Evolutionary conservation across 2,797 vertebrate species (phyloP).

Genomic region (Euphonia xanthogaster): DNA sequence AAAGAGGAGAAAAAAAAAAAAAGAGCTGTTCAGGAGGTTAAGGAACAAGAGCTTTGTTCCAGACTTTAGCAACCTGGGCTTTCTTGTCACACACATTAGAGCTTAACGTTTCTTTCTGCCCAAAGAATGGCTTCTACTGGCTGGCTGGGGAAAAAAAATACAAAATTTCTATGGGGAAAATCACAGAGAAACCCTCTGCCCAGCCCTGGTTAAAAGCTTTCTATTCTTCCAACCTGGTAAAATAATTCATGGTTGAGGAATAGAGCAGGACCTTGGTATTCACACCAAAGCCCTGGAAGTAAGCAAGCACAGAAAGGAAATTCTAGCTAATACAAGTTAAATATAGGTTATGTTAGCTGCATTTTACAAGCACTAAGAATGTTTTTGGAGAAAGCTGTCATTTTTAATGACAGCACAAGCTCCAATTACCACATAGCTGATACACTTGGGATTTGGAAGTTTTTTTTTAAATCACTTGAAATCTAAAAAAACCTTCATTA

Average conservation of each 20-base stretch:
- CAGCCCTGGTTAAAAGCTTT: slow-evolving; percentile 36
- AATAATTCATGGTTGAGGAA: not conserved
- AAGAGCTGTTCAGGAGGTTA: not conserved
- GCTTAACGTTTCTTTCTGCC: not conserved
- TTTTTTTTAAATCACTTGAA: slow-evolving; percentile 73
- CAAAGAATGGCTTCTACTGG: slow-evolving; percentile 36
- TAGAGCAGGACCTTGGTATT: not conserved
- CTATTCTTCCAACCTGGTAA: not conserved
- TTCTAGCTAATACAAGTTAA: slow-evolving; percentile 74
- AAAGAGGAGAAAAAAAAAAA: rapidly evolving
- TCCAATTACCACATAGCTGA: slow-evolving; percentile 78
- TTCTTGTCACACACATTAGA: not conserved
- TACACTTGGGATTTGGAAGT: slow-evolving; percentile 73
- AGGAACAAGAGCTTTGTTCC: not conserved
- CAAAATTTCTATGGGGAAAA: not conserved
- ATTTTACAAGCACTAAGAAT: slow-evolving; percentile 77
- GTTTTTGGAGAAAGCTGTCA: slow-evolving; percentile 82
- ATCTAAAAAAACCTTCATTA: slow-evolving; percentile 73
- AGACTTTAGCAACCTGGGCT: not conserved
- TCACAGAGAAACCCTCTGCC: not conserved
- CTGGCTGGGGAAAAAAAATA: not conserved
- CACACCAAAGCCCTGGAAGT: slow-evolving; percentile 36
- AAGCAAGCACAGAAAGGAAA: slow-evolving; percentile 68
- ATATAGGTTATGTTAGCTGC: slow-evolving; percentile 79
- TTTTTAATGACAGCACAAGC: slow-evolving; percentile 82